Evolutionary conservation across 2,888 invertebrate genomes (phyloP).

Genomic region (Hartigia nigra): DNA sequence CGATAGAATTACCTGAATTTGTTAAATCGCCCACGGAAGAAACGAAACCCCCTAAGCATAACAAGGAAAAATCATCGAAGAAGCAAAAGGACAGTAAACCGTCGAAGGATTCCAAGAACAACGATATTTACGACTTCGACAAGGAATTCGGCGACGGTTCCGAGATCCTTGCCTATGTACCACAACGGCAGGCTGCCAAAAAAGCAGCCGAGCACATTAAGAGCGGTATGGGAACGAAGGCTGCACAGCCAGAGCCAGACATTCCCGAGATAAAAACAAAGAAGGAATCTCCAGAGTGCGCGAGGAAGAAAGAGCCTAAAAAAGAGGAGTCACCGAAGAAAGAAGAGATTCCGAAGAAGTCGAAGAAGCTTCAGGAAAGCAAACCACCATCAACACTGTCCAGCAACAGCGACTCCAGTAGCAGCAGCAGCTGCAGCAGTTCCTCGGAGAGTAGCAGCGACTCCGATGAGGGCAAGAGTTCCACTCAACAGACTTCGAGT

Average conservation of each 20-base stretch:
- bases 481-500: slow-evolving; percentile 44
- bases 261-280: slow-evolving; percentile 58
- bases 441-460: slow-evolving; percentile 63
- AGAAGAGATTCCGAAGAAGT: slow-evolving; percentile 59
- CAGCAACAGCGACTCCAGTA: slow-evolving; percentile 70
- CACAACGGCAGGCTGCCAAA: slow-evolving; percentile 90
- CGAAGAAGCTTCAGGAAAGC: slow-evolving; percentile 47
- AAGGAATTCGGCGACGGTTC: slow-evolving; percentile 73
- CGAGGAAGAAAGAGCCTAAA: slow-evolving; percentile 32
- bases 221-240: slow-evolving; percentile 75
- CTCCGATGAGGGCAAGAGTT: slow-evolving; percentile 56
- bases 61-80: slow-evolving; percentile 39
- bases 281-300: slow-evolving; percentile 49
- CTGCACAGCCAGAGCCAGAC: slow-evolving; percentile 62
- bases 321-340: slow-evolving; percentile 47
- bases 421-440: slow-evolving; percentile 63
- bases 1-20: slow-evolving; percentile 52
- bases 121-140: slow-evolving; percentile 71
- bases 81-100: slow-evolving; percentile 58
- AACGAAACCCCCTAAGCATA: slow-evolving; percentile 21
- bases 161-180: slow-evolving; percentile 83
- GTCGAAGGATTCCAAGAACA: slow-evolving; percentile 54
- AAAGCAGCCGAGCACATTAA: slow-evolving; percentile 92
- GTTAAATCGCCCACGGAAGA: slow-evolving; percentile 51
- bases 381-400: slow-evolving; percentile 68